phyloP scores from a whole-genome alignment of 2,797 vertebrate species.

The Spheniscus humboldti region DNA sequence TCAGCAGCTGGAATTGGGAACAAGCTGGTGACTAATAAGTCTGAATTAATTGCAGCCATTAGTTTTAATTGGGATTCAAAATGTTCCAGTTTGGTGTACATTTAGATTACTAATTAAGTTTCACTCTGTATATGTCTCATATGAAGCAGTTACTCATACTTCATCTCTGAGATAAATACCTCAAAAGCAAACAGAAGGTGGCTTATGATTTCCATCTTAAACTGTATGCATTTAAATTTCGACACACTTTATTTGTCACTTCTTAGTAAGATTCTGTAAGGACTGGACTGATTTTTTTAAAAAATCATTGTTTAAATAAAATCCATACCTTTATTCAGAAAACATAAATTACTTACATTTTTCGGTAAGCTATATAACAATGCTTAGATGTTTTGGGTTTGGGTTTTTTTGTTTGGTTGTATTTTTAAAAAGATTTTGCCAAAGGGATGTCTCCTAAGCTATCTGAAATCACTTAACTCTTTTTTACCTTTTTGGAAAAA shows the following conservation, averaged over 20 bases:
- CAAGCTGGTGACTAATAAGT: conserved; percentile 44
- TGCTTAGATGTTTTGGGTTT: background rate
- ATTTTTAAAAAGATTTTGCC: background rate
- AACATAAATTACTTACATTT: background rate
- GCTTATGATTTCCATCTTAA: background rate
- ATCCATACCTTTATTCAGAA: background rate
- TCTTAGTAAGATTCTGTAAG: background rate
- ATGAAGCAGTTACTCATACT: conserved; percentile 11
- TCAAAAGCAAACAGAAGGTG: background rate
- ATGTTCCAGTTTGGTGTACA: conserved; percentile 51
- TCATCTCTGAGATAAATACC: background rate
- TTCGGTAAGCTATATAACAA: background rate
- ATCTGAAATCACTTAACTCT: background rate
- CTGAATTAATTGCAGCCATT: conserved; percentile 61
- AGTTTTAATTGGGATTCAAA: conserved; percentile 65
- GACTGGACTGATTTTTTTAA: background rate
- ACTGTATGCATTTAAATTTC: background rate
- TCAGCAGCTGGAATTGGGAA: conserved; percentile 55
- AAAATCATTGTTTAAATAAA: background rate
- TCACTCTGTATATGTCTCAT: conserved; percentile 27
- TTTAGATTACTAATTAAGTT: conserved; percentile 60
- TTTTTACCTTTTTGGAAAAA: background rate
- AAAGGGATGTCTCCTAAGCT: background rate
- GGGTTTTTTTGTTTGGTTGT: background rate
- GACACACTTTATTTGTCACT: background rate